Percentiles rank a stretch among this genome's conserved stretches.
phyloP scores from a whole-genome alignment of 2,113 vertebrate species.

The Brienomyrus longianalis region DNA sequence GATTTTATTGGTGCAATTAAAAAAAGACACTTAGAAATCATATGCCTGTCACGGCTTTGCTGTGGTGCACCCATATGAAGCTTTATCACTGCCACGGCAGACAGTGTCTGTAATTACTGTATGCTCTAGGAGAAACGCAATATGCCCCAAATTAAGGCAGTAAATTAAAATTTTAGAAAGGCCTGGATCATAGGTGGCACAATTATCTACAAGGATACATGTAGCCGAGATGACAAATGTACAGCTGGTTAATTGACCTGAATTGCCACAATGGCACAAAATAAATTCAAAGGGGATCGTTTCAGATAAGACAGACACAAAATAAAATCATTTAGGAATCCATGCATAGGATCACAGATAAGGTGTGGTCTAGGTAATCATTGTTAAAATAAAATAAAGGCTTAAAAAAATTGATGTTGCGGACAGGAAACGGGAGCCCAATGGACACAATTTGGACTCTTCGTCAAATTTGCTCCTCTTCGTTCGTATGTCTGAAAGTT shows the following conservation, averaged over 20 bases:
- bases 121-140: background rate
- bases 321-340: background rate
- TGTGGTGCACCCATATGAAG: background rate
- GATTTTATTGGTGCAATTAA: constrained; percentile 1
- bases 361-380: background rate
- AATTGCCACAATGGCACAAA: background rate
- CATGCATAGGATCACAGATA: background rate
- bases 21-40: background rate
- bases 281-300: background rate
- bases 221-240: background rate
- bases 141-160: background rate
- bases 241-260: background rate
- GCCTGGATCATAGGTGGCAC: background rate
- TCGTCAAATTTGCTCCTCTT: no score
- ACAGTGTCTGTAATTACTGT: background rate
- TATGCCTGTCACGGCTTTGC: background rate
- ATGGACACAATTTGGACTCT: no score
- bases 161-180: background rate
- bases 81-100: background rate
- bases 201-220: background rate
- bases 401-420: no score
- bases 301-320: background rate
- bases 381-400: background rate
- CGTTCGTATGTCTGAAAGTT: no score
- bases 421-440: no score